Conservation (phyloP, 2,113 vertebrate species). For the Pachyramphus minor region DNA sequence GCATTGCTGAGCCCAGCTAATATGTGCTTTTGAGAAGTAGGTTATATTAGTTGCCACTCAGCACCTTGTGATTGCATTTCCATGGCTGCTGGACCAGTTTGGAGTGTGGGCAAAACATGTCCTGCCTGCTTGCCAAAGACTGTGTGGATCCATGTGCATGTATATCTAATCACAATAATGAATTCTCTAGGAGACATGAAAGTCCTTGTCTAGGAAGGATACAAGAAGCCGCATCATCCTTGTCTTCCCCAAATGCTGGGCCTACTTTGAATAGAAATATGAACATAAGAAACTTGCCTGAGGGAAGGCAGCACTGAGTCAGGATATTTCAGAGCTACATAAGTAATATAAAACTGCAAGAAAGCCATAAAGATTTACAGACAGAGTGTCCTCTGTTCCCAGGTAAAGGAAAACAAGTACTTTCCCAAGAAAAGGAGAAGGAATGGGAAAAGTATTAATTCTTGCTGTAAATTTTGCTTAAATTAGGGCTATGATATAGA, state of each 20-base stretch:
- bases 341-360: slow-evolving; percentile 20
- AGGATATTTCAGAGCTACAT: neutral
- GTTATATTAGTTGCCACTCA: slow-evolving; percentile 46
- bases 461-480: neutral
- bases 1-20: neutral
- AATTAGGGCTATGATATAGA: neutral
- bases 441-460: neutral
- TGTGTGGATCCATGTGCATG: neutral
- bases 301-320: neutral
- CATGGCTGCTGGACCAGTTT: neutral
- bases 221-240: neutral
- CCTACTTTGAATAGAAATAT: slow-evolving; percentile 5
- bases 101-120: neutral
- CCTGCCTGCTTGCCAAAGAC: neutral
- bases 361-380: neutral
- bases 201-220: neutral
- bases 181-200: slow-evolving; percentile 14
- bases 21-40: neutral
- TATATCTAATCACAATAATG: neutral
- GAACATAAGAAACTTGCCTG: neutral
- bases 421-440: neutral
- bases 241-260: neutral
- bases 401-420: slow-evolving; percentile 42
- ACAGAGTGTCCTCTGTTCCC: neutral
- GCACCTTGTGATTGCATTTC: slow-evolving; percentile 44